Conservation (phyloP, 2,888 invertebrate genomes). For the Thera britannica region DNA sequence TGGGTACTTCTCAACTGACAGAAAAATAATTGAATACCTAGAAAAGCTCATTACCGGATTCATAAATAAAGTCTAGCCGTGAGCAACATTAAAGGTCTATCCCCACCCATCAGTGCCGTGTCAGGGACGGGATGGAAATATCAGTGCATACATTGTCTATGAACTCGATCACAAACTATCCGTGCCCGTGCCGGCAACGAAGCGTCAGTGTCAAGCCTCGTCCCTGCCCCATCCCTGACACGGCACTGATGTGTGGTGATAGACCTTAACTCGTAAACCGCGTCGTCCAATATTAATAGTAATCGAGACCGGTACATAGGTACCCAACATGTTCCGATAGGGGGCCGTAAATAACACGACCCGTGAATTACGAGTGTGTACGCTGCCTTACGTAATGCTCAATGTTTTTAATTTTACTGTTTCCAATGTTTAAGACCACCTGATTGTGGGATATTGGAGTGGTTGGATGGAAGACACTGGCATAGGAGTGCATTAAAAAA, state of each 20-base stretch:
- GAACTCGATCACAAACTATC: no score
- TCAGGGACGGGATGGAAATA: no score
- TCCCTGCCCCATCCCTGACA: no score
- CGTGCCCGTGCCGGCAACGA: no score
- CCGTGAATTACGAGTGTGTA: constrained; percentile 40
- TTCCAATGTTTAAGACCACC: background rate
- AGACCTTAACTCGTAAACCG: constrained; percentile 37
- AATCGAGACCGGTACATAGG: constrained; percentile 42
- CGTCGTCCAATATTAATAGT: constrained; percentile 52
- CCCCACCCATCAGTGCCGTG: constrained; percentile 27
- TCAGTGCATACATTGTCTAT: no score
- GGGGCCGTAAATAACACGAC: constrained; percentile 42
- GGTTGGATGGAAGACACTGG: no score
- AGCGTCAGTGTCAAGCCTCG: no score
- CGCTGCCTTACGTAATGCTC: constrained; percentile 31
- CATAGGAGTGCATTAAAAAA: no score
- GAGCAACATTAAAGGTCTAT: constrained; percentile 36
- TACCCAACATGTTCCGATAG: constrained; percentile 20
- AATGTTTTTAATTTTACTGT: constrained; percentile 27
- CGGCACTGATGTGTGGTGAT: no score
- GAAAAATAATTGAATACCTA: constrained; percentile 39
- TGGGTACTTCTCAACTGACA: constrained; percentile 25
- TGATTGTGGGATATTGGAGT: no score
- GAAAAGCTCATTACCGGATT: constrained; percentile 51
- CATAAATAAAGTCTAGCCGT: constrained; percentile 54